Conservation (phyloP, 2,797 vertebrate species). For the Heliangelus exortis region DNA sequence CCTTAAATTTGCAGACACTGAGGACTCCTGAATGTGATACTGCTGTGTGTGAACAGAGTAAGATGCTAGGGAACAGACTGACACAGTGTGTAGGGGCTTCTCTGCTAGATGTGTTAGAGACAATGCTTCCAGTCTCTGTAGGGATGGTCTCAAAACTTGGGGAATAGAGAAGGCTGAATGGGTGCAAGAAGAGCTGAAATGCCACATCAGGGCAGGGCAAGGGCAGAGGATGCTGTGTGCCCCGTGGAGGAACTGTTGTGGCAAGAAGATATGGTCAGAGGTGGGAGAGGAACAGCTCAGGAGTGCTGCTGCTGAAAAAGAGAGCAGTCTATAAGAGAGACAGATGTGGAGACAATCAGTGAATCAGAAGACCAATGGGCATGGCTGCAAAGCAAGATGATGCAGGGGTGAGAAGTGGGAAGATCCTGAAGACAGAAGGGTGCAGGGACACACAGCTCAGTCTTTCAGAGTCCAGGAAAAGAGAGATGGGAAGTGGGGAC, state of each 20-base stretch:
- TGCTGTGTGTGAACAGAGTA: background rate
- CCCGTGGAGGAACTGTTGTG: background rate
- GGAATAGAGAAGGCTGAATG: background rate
- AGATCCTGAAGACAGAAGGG: background rate
- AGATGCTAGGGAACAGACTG: too few species aligned
- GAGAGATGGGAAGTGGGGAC: background rate
- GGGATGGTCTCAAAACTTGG: background rate
- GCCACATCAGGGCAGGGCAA: background rate
- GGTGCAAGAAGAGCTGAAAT: too few species aligned
- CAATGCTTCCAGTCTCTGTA: background rate
- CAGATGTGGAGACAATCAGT: background rate
- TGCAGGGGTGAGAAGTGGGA: background rate
- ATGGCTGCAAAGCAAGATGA: background rate
- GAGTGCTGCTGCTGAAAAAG: background rate
- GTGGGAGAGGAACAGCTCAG: background rate
- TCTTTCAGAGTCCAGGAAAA: background rate
- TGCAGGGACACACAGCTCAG: background rate
- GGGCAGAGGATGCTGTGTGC: background rate
- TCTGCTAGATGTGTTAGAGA: background rate
- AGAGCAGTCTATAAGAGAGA: background rate
- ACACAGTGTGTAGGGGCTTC: background rate
- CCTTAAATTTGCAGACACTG: background rate
- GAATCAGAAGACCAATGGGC: background rate
- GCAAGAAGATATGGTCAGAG: background rate
- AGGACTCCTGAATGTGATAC: background rate